These are phyloP conservation scores for Microplitis mediator DNA, from an alignment of 1,140 invertebrate genomes.

Conservation along the genomic window DNA sequence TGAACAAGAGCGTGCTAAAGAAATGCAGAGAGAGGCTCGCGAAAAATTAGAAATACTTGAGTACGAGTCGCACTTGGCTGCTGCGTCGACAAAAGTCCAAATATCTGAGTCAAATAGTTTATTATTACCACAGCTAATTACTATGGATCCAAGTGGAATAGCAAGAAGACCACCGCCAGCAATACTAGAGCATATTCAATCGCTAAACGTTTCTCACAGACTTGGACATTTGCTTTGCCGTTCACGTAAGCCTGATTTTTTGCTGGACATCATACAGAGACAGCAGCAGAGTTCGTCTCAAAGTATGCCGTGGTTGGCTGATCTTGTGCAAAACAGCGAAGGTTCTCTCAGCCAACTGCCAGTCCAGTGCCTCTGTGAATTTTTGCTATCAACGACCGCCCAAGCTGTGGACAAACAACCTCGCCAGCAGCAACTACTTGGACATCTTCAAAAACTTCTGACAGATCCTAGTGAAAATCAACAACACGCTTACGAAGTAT, in stretches of 20 bases:
- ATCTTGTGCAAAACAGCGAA: conserved; percentile 90
- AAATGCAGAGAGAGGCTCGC: conserved; percentile 72
- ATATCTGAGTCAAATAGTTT: conserved; percentile 91
- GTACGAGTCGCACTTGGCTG: conserved; percentile 92
- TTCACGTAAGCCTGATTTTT: conserved; percentile 87
- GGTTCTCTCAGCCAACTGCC: conserved; percentile 86
- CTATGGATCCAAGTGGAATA: conserved; percentile 83
- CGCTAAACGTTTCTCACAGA: conserved; percentile 77
- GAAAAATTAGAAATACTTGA: conserved; percentile 87
- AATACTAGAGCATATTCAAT: conserved; percentile 82
- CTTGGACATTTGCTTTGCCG: conserved; percentile 91
- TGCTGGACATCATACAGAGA: conserved; percentile 90
- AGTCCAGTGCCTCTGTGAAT: conserved; percentile 95
- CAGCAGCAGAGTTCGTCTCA: conserved; percentile 79
- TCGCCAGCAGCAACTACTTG: conserved; percentile 80
- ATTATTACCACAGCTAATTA: conserved; percentile 76
- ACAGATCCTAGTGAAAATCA: conserved; percentile 68
- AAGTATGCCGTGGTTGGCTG: conserved; percentile 96
- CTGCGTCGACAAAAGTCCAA: conserved; percentile 80
- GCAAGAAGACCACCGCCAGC: conserved; percentile 78
- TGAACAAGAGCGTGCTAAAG: conserved; percentile 68
- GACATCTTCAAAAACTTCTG: conserved; percentile 74
- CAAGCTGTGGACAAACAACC: conserved; percentile 66
- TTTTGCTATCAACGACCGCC: conserved; percentile 79
- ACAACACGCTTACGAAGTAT: conserved; percentile 75